Evolutionary conservation across 1,140 invertebrate species (phyloP).

Genomic region (Carposina sasakii): DNA sequence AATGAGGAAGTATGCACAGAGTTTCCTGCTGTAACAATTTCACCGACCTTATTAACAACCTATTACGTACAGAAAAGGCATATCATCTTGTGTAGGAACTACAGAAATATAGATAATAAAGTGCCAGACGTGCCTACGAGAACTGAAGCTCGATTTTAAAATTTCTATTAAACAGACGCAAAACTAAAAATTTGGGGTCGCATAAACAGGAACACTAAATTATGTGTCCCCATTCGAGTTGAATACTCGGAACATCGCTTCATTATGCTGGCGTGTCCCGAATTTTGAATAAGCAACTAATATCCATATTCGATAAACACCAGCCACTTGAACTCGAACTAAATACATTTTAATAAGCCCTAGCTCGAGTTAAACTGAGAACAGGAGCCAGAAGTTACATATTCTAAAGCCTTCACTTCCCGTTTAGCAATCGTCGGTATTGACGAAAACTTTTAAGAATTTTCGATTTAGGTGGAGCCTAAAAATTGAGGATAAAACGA

Average conservation of each 20-base stretch:
- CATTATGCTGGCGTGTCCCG: constrained; percentile 34
- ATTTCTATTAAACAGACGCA: too few species aligned
- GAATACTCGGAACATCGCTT: constrained; percentile 15
- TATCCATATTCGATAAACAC: constrained; percentile 37
- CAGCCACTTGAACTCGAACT: constrained; percentile 49
- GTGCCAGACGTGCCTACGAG: too few species aligned
- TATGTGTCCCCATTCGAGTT: constrained; percentile 16
- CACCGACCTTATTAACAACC: constrained; percentile 41
- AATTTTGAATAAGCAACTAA: constrained; percentile 30
- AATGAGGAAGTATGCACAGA: constrained; percentile 53
- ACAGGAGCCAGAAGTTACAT: too few species aligned
- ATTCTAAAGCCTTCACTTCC: too few species aligned
- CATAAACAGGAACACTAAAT: neutral
- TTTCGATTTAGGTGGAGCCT: too few species aligned
- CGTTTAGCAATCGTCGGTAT: too few species aligned
- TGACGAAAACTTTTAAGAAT: too few species aligned
- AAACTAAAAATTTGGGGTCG: neutral
- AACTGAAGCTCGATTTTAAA: too few species aligned
- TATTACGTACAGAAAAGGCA: constrained; percentile 29
- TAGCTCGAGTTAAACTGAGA: too few species aligned
- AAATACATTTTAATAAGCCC: constrained; percentile 54
- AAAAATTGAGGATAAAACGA: too few species aligned
- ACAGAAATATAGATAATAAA: too few species aligned
- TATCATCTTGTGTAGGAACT: too few species aligned
- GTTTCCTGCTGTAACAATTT: constrained; percentile 64